phyloP scores from a whole-genome alignment of 2,888 invertebrate genomes.

The Pseudoips prasinana region DNA sequence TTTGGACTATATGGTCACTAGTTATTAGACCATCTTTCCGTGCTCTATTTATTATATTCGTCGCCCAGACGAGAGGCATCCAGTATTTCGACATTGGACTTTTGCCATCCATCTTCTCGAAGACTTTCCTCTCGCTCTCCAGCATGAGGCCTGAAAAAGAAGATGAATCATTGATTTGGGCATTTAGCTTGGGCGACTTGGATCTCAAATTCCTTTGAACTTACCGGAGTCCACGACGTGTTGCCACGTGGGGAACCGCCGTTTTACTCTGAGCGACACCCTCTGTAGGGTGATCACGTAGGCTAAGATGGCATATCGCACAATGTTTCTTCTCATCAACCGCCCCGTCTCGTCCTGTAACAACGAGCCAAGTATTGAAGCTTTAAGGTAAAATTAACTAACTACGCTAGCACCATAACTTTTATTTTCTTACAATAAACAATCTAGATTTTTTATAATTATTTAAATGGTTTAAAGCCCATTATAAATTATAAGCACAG shows the following conservation, averaged over 20 bases:
- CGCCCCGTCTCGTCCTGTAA: constrained; percentile 92
- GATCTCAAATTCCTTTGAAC: constrained; percentile 20
- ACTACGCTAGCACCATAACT: no score
- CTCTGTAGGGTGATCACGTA: constrained; percentile 94
- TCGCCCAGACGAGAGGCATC: constrained; percentile 97
- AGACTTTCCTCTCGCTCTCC: constrained; percentile 95
- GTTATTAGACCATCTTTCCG: constrained; percentile 91
- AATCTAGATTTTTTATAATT: no score
- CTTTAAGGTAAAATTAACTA: no score
- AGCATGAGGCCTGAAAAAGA: constrained; percentile 89
- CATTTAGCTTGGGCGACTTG: constrained; percentile 8
- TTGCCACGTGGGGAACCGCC: constrained; percentile 94
- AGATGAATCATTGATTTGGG: neutral
- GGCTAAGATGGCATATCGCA: constrained; percentile 93
- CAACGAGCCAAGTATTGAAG: neutral
- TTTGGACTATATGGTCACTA: constrained; percentile 96
- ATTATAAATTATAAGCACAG: no score
- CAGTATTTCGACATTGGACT: constrained; percentile 94
- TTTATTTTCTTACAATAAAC: no score
- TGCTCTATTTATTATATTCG: constrained; percentile 94
- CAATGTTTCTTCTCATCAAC: constrained; percentile 94
- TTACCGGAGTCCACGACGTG: constrained; percentile 95
- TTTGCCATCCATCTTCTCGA: constrained; percentile 94
- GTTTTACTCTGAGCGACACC: constrained; percentile 92
- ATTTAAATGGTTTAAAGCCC: no score